These are phyloP conservation scores for Mystacides longicornis DNA, from an alignment of 2,888 invertebrate species.

Conservation along the genomic window DNA sequence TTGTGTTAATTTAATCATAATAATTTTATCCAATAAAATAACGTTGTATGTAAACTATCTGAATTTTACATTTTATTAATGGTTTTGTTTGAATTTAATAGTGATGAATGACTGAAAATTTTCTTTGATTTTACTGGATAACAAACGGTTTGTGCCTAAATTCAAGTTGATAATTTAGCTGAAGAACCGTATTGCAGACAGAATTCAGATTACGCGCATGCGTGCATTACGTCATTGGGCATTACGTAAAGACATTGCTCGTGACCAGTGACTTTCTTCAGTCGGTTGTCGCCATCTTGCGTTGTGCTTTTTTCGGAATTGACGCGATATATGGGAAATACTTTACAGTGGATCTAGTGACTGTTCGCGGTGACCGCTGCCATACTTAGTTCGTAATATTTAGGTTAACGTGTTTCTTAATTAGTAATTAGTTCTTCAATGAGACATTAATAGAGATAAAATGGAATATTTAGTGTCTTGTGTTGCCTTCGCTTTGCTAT, in stretches of 20 bases:
- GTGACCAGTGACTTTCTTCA: slow-evolving; percentile 25
- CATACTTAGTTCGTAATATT: slow-evolving; percentile 21
- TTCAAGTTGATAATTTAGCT: too few species aligned
- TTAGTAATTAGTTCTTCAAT: slow-evolving; percentile 20
- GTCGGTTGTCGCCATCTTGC: slow-evolving; percentile 25
- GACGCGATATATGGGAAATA: slow-evolving; percentile 22
- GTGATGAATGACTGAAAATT: too few species aligned
- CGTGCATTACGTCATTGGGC: slow-evolving; percentile 24
- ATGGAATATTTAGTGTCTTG: slow-evolving; percentile 26
- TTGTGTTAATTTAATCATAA: too few species aligned
- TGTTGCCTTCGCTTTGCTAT: slow-evolving; percentile 25
- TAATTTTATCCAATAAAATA: too few species aligned
- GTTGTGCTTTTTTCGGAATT: slow-evolving; percentile 19
- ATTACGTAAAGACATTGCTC: slow-evolving; percentile 26
- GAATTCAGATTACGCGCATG: slow-evolving; percentile 10
- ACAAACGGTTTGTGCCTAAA: too few species aligned
- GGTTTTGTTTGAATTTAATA: too few species aligned
- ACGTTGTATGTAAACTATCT: too few species aligned
- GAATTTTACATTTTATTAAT: too few species aligned
- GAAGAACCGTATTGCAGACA: neutral
- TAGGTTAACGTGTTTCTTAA: slow-evolving; percentile 21
- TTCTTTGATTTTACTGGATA: too few species aligned
- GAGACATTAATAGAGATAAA: slow-evolving; percentile 22
- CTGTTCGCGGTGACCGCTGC: slow-evolving; percentile 19
- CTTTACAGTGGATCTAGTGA: slow-evolving; percentile 19